Base-by-base conservation (phyloP, 2,797 vertebrate genomes). In the Aselliscus stoliczkanus region DNA sequence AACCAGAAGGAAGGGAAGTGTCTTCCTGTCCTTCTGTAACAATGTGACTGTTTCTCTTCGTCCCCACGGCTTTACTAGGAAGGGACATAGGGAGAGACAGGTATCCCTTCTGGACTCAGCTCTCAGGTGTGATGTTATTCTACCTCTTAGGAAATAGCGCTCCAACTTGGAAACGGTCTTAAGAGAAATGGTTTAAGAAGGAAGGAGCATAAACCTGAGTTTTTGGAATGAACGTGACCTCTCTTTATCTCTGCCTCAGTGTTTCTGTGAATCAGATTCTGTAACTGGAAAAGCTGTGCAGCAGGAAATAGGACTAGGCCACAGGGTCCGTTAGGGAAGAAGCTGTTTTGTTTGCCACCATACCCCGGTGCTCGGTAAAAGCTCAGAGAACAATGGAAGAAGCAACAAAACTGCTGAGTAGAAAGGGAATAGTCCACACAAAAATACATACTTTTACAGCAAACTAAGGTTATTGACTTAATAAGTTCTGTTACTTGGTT, bases 161-260 rank as follows among this genome's bases (percentile, higher is more conserved):
- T 91, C 50, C 56, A 52, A 7, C 37, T 31, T 92, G 47, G 27
- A 81, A 75, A 60, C 5, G 8, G 47, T 58, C 58, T 76, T 62
- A 60, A 77, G 60, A 94, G 87, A 85, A 80, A 47, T 70, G n/a
- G 60, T 91, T 72, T 83, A 82, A 75, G 90, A 79, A 31, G 42
- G 44, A 56, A 56, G 7, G 31, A 37, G 9, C n/a, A 2, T 87
- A 88, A 52, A 67, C 17, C 27, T n/a, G 65, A 85, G 27, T 75
- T 80, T 92, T 52, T 52, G 58, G 47, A 90, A 25, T 54, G n/a
- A 81, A 37, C 14, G 21, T 52, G 56, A 31, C 17, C 39, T 88
- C 58, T 69, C 25, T 76, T 82, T 77, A 54, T 56, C 58, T 25
- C 27, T 84, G 13, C 60, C 56, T 82, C 77, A 34, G 47, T 80